These are phyloP conservation scores for Resseliella maxima DNA, from an alignment of 2,888 invertebrate genomes.

Conservation along the genomic window DNA sequence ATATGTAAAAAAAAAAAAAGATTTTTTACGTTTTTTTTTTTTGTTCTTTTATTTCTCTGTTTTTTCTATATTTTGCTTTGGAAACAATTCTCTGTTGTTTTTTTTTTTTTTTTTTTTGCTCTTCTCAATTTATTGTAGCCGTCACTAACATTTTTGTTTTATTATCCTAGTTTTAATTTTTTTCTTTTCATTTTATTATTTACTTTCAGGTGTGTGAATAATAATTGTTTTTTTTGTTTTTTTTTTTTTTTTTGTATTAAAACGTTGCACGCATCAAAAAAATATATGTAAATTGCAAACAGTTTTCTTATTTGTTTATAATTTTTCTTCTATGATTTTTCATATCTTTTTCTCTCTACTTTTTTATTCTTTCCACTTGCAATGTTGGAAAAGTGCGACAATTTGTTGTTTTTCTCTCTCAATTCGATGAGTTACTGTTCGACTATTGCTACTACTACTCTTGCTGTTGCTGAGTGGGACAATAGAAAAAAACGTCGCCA, in stretches of 20 bases:
- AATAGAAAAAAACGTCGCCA: conserved; percentile 25
- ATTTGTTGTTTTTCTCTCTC: conserved; percentile 49
- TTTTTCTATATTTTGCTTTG: too few species aligned
- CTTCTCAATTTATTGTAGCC: background rate
- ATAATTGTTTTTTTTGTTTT: background rate
- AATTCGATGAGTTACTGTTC: background rate
- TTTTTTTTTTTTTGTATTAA: background rate
- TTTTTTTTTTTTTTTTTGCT: background rate
- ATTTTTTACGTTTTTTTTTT: background rate
- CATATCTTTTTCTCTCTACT: background rate
- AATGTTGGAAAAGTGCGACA: conserved; percentile 23
- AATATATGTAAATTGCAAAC: background rate
- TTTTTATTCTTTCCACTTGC: background rate
- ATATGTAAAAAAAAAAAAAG: background rate
- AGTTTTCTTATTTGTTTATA: background rate
- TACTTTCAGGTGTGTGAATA: too few species aligned
- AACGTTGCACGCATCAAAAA: background rate
- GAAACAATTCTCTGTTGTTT: too few species aligned
- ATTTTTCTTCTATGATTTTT: background rate
- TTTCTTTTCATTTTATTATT: too few species aligned
- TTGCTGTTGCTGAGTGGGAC: conserved; percentile 10
- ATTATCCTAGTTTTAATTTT: too few species aligned
- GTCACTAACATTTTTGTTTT: too few species aligned
- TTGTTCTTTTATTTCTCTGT: background rate
- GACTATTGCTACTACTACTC: background rate